phyloP scores from a whole-genome alignment of 2,888 invertebrate genomes.

The Pterobdella sp. region DNA sequence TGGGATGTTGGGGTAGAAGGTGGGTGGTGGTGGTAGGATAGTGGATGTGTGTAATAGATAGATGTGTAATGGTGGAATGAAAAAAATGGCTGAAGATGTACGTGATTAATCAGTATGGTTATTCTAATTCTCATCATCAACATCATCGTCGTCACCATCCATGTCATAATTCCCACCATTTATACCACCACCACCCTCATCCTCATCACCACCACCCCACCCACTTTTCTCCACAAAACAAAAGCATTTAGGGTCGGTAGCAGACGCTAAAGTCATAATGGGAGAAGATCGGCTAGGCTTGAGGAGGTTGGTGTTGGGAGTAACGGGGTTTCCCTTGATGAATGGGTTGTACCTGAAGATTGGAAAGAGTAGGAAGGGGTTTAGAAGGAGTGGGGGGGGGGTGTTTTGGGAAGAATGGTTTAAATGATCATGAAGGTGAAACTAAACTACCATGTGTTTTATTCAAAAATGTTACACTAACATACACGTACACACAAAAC shows the following conservation, averaged over 20 bases:
- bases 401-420: too few relatives aligned
- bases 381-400: too few relatives aligned
- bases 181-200: neutral
- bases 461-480: too few relatives aligned
- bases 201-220: neutral
- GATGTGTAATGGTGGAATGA: neutral
- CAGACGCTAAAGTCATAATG: neutral
- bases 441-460: too few relatives aligned
- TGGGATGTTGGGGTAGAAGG: neutral
- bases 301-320: neutral
- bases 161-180: neutral
- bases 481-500: too few relatives aligned
- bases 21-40: neutral
- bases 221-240: too few relatives aligned
- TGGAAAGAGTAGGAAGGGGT: too few relatives aligned
- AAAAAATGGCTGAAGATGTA: neutral
- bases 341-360: neutral
- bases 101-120: neutral
- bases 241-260: too few relatives aligned
- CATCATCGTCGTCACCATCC: neutral
- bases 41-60: constrained; percentile 7
- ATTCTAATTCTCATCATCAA: neutral
- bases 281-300: too few relatives aligned
- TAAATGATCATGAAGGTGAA: too few relatives aligned
- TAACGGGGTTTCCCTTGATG: neutral